Base-by-base conservation (phyloP, 1,140 invertebrate species). In the Choristoneura fumiferana region DNA sequence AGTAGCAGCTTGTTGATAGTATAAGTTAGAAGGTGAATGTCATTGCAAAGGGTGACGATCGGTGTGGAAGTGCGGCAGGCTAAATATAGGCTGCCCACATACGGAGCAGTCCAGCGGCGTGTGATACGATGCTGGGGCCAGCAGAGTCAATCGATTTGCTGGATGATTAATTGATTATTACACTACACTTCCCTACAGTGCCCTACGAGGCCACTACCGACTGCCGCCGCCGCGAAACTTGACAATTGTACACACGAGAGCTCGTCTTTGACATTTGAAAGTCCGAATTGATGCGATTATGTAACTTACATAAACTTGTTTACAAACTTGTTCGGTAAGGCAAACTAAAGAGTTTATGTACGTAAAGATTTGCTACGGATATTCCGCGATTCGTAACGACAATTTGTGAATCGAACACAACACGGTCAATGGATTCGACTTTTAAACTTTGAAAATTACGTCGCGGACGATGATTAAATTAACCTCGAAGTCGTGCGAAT, bases 61-160 rank as follows among this genome's bases (percentile, higher is more conserved):
- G 49, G 43, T 18, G 60, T 56, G 55, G 64, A 68, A 69, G 70
- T 73, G 63, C 49, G 63, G 39, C 53, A n/a, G 63, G 71, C 77
- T 87, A 85, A 84, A 85, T 80, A 81, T 87, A 87, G 82, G 69
- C 57, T 62, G 65, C 71, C 67, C 67, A 63, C 63, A 60, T 67
- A 69, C 66, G 58, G 63, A 62, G 54, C 67, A 68, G 67, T 62
- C 67, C 74, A 77, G 35, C 71, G 79, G 78, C 69, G 81, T 83
- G 81, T 84, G 72, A 79, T 77, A 70, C 60, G 65, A 60, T 73
- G 70, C 69, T 78, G 79, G 75, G 79, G 76, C 70, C 75, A 80
- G 55, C 68, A 54, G 57, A 68, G 68, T 56, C 69, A 83, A 84
- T 80, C 83, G 75, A 84, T 84, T 79, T 45, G 64, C 58, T 63